Conservation (phyloP, 2,888 invertebrate species). For the Drosophila merina region DNA sequence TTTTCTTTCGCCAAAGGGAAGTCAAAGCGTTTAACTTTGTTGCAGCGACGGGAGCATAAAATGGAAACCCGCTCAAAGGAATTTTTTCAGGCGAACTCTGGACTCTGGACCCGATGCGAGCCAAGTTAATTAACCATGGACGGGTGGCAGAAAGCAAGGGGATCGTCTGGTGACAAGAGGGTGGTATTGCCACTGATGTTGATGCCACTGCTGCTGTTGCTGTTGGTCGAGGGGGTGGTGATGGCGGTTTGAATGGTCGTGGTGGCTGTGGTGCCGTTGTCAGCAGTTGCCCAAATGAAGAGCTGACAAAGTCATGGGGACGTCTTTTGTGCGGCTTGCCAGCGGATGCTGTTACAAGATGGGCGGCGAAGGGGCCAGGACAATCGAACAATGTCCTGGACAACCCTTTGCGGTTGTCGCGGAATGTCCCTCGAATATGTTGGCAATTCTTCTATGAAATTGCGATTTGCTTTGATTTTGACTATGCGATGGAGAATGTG, state of each 20-base stretch:
- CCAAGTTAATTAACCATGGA: constrained; percentile 70
- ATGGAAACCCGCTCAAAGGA: constrained; percentile 72
- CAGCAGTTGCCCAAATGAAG: constrained; percentile 72
- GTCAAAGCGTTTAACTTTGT: constrained; percentile 67
- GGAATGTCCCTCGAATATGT: constrained; percentile 10
- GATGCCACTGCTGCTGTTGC: constrained; percentile 10
- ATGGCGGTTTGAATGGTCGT: constrained; percentile 18
- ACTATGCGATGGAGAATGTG: constrained; percentile 1
- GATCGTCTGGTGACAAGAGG: constrained; percentile 7
- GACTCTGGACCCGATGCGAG: constrained; percentile 48
- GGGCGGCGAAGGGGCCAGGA: constrained; percentile 13
- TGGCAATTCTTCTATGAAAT: constrained; percentile 11
- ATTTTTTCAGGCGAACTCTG: constrained; percentile 46
- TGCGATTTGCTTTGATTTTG: constrained; percentile 20
- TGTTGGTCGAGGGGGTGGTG: constrained; percentile 13
- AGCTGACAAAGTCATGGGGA: constrained; percentile 61
- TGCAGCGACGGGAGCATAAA: constrained; percentile 46
- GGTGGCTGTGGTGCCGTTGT: constrained; percentile 45
- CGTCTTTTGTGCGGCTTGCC: constrained; percentile 49
- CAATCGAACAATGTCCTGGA: constrained; percentile 32
- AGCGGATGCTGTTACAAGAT: constrained; percentile 27
- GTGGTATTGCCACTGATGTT: constrained; percentile 26
- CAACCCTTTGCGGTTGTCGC: constrained; percentile 32
- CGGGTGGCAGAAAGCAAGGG: constrained; percentile 16
- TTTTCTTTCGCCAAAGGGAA: constrained; percentile 31